Percentiles rank a stretch among this genome's conserved stretches.
These are phyloP conservation scores for Luehdorfia chinensis DNA, from an alignment of 1,140 invertebrate genomes.

Conservation along the genomic window DNA sequence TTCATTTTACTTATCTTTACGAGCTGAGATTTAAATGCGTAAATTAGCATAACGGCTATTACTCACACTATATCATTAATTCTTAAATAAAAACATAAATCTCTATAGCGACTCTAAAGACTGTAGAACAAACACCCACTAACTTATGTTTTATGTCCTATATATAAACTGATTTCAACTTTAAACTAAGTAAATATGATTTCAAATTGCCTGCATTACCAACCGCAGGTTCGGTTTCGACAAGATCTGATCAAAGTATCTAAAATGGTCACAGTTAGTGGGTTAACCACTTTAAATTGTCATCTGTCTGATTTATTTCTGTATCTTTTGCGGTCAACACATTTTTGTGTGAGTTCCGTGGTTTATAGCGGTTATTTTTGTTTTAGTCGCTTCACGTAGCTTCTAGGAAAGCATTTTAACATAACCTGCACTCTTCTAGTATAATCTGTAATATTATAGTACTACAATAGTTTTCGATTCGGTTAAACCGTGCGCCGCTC, in stretches of 20 bases:
- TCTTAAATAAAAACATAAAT: conserved; percentile 77
- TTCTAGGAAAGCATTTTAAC: too few species aligned
- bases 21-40: conserved; percentile 52
- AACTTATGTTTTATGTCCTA: conserved; percentile 23
- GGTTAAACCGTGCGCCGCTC: conserved; percentile 24
- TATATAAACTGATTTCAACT: conserved; percentile 41
- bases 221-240: conserved; percentile 56
- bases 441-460: too few species aligned
- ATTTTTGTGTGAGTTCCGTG: conserved; percentile 56
- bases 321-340: conserved; percentile 73
- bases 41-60: conserved; percentile 73
- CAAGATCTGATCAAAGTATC: conserved; percentile 76
- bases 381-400: not conserved
- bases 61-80: conserved; percentile 71
- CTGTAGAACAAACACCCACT: conserved; percentile 71
- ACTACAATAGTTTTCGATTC: conserved; percentile 21
- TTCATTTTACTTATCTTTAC: conserved; percentile 50
- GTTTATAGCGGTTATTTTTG: conserved; percentile 22
- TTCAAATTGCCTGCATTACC: conserved; percentile 28
- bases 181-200: conserved; percentile 32
- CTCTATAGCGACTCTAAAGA: conserved; percentile 59
- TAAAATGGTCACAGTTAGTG: conserved; percentile 78
- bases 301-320: conserved; percentile 78
- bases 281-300: conserved; percentile 79
- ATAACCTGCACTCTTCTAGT: too few species aligned